Evolutionary conservation across 2,797 vertebrate species (phyloP).

Genomic region (Crax fasciolata): DNA sequence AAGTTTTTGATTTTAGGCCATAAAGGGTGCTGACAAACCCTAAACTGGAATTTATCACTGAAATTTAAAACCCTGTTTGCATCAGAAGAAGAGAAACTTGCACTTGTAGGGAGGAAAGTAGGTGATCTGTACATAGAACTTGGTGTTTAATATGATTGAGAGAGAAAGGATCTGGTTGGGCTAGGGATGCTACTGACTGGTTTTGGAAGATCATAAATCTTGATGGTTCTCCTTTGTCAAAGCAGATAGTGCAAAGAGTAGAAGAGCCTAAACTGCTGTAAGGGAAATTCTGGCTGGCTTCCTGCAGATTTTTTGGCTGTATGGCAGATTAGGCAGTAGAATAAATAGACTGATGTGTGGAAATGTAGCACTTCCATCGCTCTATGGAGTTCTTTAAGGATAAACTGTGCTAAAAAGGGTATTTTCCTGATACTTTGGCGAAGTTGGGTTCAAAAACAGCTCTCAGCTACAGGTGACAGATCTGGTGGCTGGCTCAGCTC

Average conservation of each 20-base stretch:
- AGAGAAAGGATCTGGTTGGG: not conserved
- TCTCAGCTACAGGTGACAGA: not conserved
- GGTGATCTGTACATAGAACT: rapidly evolving
- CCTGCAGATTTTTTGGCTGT: not conserved
- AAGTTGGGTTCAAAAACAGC: not conserved
- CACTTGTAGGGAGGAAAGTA: not conserved
- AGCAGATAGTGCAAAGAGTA: not conserved
- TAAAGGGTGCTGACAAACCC: not conserved
- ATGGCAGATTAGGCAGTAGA: not conserved
- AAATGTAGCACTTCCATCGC: rapidly evolving
- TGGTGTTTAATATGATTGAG: not conserved
- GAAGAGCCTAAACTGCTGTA: not conserved
- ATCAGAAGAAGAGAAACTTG: not conserved
- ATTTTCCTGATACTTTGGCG: not conserved
- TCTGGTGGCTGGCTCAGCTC: not conserved
- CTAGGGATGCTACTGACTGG: rapidly evolving
- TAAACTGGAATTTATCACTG: not conserved
- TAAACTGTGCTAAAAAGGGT: not conserved
- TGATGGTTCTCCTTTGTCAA: not conserved
- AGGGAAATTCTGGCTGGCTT: no score
- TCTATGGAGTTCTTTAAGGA: not conserved
- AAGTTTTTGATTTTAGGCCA: not conserved
- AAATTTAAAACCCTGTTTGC: not conserved
- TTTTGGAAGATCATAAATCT: not conserved
- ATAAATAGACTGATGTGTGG: not conserved